Percentiles rank a stretch among this genome's conserved stretches.
phyloP scores from a whole-genome alignment of 2,113 vertebrate species.

The Zingel zingel region DNA sequence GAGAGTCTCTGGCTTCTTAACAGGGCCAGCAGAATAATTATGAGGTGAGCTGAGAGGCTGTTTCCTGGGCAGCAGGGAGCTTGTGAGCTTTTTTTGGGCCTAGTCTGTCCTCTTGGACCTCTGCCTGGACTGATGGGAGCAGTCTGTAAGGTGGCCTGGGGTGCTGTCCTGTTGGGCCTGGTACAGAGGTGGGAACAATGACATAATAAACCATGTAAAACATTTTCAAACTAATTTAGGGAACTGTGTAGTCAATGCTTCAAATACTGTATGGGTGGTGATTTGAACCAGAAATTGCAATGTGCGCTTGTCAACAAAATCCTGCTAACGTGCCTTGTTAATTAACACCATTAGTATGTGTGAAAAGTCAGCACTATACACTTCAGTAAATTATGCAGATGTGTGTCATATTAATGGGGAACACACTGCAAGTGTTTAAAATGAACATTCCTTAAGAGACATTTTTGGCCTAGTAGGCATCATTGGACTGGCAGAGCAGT shows the following conservation, averaged over 20 bases:
- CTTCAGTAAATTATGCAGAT: slow-evolving; percentile 52
- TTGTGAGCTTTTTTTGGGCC: slow-evolving; percentile 46
- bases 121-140: slow-evolving; percentile 55
- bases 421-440: slow-evolving; percentile 29
- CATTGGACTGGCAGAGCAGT: slow-evolving; percentile 20
- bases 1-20: slow-evolving; percentile 67
- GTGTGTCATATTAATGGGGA: slow-evolving; percentile 53
- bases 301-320: slow-evolving; percentile 8
- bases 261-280: not conserved
- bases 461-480: slow-evolving; percentile 38
- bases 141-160: slow-evolving; percentile 38
- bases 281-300: not conserved
- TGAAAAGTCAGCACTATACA: slow-evolving; percentile 51
- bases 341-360: slow-evolving; percentile 54
- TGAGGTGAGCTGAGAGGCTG: slow-evolving; percentile 63
- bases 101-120: slow-evolving; percentile 50
- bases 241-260: not conserved
- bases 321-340: slow-evolving; percentile 13
- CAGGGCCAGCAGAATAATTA: slow-evolving; percentile 77
- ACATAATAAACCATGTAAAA: not conserved
- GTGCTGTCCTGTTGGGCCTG: slow-evolving; percentile 24
- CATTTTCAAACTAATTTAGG: slow-evolving; percentile 3
- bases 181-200: slow-evolving; percentile 16
- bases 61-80: slow-evolving; percentile 61
- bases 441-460: slow-evolving; percentile 52